Evolutionary conservation across 2,113 vertebrate species (phyloP).

Genomic region (Lepus timidus): DNA sequence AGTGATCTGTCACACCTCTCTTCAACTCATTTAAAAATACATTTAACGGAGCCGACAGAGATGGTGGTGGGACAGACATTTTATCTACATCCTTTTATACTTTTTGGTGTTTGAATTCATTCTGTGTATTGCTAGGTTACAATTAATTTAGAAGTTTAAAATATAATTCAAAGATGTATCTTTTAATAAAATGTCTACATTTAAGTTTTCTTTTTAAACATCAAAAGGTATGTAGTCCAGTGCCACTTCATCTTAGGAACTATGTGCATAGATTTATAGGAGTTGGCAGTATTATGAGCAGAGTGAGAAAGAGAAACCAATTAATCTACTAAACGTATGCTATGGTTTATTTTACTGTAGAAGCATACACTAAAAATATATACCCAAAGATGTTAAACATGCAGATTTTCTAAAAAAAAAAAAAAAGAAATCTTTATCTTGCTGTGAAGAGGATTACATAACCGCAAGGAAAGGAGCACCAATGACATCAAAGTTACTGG

Average conservation of each 20-base stretch:
- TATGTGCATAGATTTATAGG: not conserved
- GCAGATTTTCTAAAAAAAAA: not conserved
- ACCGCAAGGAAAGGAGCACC: not conserved
- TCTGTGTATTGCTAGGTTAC: not conserved
- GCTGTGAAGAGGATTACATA: not conserved
- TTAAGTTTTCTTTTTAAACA: constrained; percentile 17
- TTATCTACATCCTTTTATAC: not conserved
- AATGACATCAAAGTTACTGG: not conserved
- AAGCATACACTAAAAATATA: not conserved
- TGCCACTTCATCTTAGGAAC: not conserved
- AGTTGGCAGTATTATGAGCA: not conserved
- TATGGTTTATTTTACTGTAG: not conserved
- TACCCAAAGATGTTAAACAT: not conserved
- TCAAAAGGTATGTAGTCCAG: not conserved
- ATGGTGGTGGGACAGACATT: not conserved
- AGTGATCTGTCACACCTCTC: not conserved
- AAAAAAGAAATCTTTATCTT: not conserved
- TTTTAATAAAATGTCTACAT: not conserved
- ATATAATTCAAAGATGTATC: not conserved
- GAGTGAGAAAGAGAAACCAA: constrained; percentile 16
- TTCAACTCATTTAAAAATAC: not conserved
- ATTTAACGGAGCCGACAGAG: not conserved
- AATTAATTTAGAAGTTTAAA: constrained; percentile 40
- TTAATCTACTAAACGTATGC: not conserved
- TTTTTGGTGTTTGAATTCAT: not conserved